Base-by-base conservation (phyloP, 2,888 invertebrate genomes). In the Stomorhina lunata region DNA sequence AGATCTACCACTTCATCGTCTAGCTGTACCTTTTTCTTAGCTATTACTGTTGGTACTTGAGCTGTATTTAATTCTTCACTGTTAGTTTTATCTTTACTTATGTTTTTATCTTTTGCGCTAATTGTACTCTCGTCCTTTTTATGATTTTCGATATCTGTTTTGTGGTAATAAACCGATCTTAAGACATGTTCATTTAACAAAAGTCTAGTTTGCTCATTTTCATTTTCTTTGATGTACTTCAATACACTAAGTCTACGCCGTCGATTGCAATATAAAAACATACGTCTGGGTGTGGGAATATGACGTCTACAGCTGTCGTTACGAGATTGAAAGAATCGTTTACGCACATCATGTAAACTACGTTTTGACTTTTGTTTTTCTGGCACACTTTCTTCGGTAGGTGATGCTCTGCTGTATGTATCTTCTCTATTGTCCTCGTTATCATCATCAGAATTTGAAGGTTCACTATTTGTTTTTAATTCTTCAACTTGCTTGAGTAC, bases 121-220 rank as follows among this genome's bases (percentile, higher is more conserved):
- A 2, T 20, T 32, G 20, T 40, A 12, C 17, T 71, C n/a, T 50
- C 53, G 22, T 34, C 40, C 9, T 25, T 59, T 55, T 45, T 75
- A 1, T 25, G 32, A 57, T 61, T 77, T 50, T 77, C 80, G 4
- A 22, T 10, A 25, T 84, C 85, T 40, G 81, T 71, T 76, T 85
- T 88, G 79, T 90, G 90, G 71, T 86, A 89, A 34, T 86, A 86
- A 5, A 89, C 86, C 0, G 89, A 88, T 2, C 86, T 84, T 9
- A 84, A 59, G 0, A 90, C 86, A 55, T 88, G 88, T 20, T 85
- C 80, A 34, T 85, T 85, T 2, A 90, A 85, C 40, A 87, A 75
- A 1, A 86, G 65, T 43, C 82, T 83, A 0, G 85, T 86, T 15
- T 85, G 59, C 0, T 82, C 73, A 6, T 84, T 88, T 81, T 90